A percentile compares a stretch with the other conserved stretches of the same genome.
phyloP scores from a whole-genome alignment of 2,113 vertebrate genomes.

The Laticauda laticaudata region DNA sequence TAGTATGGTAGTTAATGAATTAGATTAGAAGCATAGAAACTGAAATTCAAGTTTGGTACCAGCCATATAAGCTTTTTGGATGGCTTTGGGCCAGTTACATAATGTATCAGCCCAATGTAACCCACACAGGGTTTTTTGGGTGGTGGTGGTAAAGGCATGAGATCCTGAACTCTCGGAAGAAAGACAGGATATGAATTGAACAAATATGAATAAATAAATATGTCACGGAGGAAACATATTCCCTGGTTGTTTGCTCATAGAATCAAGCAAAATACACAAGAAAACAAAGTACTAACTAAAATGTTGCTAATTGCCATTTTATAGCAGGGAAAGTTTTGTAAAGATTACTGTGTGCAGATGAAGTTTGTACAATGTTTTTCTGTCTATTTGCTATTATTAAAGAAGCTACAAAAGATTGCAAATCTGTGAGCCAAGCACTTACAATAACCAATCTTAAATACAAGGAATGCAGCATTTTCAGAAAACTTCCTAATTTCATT shows the following conservation, averaged over 20 bases:
- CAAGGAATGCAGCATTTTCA: background rate
- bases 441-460: background rate
- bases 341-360: background rate
- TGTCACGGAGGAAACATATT: background rate
- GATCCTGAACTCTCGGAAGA: background rate
- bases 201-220: background rate
- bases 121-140: background rate
- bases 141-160: background rate
- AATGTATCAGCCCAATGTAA: background rate
- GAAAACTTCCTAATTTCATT: background rate
- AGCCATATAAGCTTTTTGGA: background rate
- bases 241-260: background rate
- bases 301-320: background rate
- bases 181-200: background rate
- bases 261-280: background rate
- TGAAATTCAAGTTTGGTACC: background rate
- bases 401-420: background rate
- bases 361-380: background rate
- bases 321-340: background rate
- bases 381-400: background rate
- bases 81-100: background rate
- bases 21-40: background rate
- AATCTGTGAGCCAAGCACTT: background rate
- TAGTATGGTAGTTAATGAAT: background rate
- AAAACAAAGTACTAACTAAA: background rate